Evolutionary conservation across 2,888 invertebrate genomes (phyloP).

Genomic region (Bugula neritina): DNA sequence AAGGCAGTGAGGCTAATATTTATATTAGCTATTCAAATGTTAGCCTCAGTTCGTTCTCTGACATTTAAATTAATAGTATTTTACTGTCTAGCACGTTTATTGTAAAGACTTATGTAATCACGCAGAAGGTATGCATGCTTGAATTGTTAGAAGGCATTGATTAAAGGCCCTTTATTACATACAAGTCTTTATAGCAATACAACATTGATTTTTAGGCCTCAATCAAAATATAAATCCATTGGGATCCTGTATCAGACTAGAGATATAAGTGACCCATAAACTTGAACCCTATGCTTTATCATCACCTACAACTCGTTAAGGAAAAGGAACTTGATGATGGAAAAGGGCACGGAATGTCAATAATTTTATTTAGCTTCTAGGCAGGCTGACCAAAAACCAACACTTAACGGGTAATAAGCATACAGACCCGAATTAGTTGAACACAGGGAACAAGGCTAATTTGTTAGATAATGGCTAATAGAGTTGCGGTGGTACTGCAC

Average conservation of each 20-base stretch:
- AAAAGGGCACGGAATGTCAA: too few relatives aligned
- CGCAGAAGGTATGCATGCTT: neutral
- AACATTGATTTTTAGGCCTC: neutral
- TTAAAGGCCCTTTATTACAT: neutral
- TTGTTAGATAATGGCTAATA: too few relatives aligned
- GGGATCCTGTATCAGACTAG: slow-evolving; percentile 15
- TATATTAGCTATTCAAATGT: too few relatives aligned
- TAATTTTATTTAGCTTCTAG: too few relatives aligned
- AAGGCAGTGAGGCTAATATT: too few relatives aligned
- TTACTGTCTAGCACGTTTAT: slow-evolving; percentile 25
- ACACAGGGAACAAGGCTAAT: too few relatives aligned
- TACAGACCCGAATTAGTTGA: too few relatives aligned
- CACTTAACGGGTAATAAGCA: too few relatives aligned
- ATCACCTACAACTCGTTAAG: too few relatives aligned
- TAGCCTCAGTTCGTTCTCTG: neutral
- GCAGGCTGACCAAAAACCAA: too few relatives aligned
- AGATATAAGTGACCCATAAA: slow-evolving; percentile 5
- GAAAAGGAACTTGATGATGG: too few relatives aligned
- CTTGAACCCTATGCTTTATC: neutral
- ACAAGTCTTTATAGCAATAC: slow-evolving; percentile 1
- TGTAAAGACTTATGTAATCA: slow-evolving; percentile 25
- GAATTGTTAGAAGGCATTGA: neutral
- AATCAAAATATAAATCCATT: neutral
- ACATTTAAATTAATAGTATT: slow-evolving; percentile 25
- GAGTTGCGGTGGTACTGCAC: too few relatives aligned